Evolutionary conservation across 2,113 vertebrate genomes (phyloP).

Genomic region (Phainopepla nitens): DNA sequence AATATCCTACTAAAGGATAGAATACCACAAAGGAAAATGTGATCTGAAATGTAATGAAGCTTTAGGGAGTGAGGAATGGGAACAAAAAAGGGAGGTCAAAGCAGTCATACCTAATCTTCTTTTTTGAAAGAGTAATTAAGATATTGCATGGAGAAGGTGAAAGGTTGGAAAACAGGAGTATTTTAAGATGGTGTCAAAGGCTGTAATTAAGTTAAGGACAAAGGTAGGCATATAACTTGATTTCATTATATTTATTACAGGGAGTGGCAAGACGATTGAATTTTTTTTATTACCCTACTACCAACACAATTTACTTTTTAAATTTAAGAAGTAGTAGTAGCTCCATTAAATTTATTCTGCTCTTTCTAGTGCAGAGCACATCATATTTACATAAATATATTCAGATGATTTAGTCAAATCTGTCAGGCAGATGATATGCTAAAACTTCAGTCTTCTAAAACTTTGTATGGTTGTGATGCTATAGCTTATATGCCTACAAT

Average conservation of each 20-base stretch:
- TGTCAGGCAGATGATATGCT: neutral
- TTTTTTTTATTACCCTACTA: neutral
- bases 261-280: neutral
- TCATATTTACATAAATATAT: neutral
- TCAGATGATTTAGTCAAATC: neutral
- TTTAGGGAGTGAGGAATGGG: neutral
- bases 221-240: neutral
- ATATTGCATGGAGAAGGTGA: neutral
- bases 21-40: neutral
- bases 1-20: neutral
- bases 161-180: neutral
- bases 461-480: neutral
- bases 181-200: conserved; percentile 1
- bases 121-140: conserved; percentile 21
- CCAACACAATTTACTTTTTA: neutral
- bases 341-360: neutral
- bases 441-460: neutral
- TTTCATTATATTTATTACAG: neutral
- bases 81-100: neutral
- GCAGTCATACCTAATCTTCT: neutral
- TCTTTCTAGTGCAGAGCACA: neutral
- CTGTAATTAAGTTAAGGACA: conserved; percentile 1
- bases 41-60: neutral
- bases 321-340: neutral
- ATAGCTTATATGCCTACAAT: neutral